Conservation (phyloP, 2,113 vertebrate genomes). For the Oxyura jamaicensis region DNA sequence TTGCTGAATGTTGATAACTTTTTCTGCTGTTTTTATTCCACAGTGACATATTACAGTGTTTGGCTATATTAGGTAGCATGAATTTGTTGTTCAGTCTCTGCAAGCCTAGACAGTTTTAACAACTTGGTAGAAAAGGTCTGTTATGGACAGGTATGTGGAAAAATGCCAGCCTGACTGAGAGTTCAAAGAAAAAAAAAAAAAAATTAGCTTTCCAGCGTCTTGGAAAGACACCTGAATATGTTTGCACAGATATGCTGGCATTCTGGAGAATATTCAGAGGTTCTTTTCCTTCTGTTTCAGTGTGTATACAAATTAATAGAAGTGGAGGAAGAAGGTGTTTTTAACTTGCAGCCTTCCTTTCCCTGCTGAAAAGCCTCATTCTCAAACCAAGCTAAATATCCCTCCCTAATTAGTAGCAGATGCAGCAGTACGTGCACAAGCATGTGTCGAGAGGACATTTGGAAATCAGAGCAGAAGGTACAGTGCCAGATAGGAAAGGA, state of each 20-base stretch:
- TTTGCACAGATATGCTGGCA: not conserved
- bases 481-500: conserved; percentile 59
- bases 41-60: not conserved
- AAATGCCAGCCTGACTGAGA: not conserved
- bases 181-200: conserved; percentile 9
- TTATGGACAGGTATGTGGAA: conserved; percentile 17
- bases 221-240: not conserved
- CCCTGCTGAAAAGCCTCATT: not conserved
- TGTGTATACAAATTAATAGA: not conserved
- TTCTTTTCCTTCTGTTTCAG: not conserved
- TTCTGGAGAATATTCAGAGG: not conserved
- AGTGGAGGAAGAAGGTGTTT: not conserved
- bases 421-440: conserved; percentile 44
- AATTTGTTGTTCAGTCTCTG: not conserved
- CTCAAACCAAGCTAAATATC: conserved; percentile 21
- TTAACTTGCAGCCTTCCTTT: conserved; percentile 33
- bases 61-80: not conserved
- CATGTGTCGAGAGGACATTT: conserved; percentile 45
- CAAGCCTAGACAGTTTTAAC: conserved; percentile 14
- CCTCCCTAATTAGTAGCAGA: conserved; percentile 66
- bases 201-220: not conserved
- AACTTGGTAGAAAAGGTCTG: not conserved
- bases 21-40: not conserved
- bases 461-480: conserved; percentile 40
- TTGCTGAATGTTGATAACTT: not conserved